Evolutionary conservation across 2,797 vertebrate species (phyloP).

Genomic region (Melanotaenia trifasciata): DNA sequence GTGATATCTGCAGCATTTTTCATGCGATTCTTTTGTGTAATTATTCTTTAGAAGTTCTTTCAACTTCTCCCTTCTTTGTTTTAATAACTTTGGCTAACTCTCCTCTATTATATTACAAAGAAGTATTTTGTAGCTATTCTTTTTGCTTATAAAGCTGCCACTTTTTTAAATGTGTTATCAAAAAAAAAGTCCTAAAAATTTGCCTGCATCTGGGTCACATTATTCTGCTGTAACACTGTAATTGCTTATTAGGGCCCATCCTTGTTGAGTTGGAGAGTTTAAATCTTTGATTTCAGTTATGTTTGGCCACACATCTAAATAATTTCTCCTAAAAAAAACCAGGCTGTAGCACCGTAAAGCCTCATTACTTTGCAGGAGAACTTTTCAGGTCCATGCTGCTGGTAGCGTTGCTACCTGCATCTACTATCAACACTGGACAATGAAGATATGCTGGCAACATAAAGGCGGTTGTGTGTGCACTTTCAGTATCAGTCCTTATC

Average conservation of each 20-base stretch:
- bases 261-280: neutral
- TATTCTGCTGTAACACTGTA: slow-evolving; percentile 1
- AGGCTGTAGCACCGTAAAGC: neutral
- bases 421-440: slow-evolving; percentile 43
- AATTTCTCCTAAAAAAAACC: neutral
- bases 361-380: slow-evolving; percentile 10
- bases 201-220: neutral
- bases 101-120: slow-evolving; percentile 1
- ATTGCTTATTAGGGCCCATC: neutral
- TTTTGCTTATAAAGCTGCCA: neutral
- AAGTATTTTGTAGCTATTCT: neutral
- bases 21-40: slow-evolving; percentile 18
- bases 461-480: slow-evolving; percentile 9
- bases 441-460: slow-evolving; percentile 44
- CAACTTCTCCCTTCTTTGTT: neutral
- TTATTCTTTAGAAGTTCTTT: slow-evolving; percentile 30
- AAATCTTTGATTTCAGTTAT: slow-evolving; percentile 14
- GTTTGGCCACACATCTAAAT: neutral
- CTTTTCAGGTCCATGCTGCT: slow-evolving; percentile 27
- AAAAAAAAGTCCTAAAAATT: neutral
- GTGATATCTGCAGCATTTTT: slow-evolving; percentile 34
- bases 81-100: neutral
- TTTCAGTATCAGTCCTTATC: slow-evolving; percentile 47
- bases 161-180: neutral
- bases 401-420: slow-evolving; percentile 44